Conservation (phyloP, 2,888 invertebrate genomes). For the Rhimphoctona megacephalus region DNA sequence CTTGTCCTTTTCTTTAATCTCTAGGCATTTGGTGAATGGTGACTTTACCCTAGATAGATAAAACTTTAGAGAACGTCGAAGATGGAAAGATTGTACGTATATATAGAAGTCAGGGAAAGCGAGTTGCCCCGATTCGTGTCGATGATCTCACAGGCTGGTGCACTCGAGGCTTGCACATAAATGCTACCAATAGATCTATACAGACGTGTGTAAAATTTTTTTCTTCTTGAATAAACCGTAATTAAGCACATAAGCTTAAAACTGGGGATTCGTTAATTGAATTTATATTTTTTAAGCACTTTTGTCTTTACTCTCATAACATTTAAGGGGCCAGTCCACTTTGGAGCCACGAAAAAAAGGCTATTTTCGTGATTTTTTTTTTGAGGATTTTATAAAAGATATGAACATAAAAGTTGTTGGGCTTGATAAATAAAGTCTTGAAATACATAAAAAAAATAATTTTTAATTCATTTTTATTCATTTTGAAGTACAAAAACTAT, state of each 20-base stretch:
- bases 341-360: no score
- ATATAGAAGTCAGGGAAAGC: constrained; percentile 33
- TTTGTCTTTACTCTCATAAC: not conserved
- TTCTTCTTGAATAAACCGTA: not conserved
- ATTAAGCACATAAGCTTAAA: not conserved
- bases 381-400: no score
- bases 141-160: constrained; percentile 61
- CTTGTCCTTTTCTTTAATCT: not conserved
- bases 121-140: constrained; percentile 54
- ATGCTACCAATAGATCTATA: not conserved
- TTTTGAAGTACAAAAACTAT: no score
- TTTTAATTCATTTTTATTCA: no score
- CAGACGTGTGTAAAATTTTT: not conserved
- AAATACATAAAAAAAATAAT: no score
- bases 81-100: constrained; percentile 35
- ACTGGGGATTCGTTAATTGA: not conserved
- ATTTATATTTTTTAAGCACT: not conserved
- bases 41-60: constrained; percentile 39
- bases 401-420: no score
- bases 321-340: no score
- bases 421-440: no score
- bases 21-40: constrained; percentile 3
- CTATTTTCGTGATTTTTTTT: no score
- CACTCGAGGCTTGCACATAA: constrained; percentile 37
- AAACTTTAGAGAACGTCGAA: constrained; percentile 31